Conservation (phyloP, 2,888 invertebrate species). For the Acanthoscelides obtectus region DNA sequence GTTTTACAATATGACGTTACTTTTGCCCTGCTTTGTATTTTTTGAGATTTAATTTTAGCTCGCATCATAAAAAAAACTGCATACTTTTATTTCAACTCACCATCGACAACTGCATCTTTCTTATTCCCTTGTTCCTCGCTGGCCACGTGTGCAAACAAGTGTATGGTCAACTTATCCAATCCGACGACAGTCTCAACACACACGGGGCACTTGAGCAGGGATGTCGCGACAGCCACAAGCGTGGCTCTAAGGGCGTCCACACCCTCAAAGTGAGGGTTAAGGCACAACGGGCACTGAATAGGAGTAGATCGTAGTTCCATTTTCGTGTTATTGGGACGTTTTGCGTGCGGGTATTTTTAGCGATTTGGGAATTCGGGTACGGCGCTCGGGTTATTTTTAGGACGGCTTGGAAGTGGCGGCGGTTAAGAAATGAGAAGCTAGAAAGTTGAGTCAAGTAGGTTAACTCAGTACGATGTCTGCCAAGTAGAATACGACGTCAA, state of each 20-base stretch:
- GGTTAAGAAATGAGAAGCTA: too few species aligned
- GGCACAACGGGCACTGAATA: conserved; percentile 65
- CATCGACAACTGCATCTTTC: background rate
- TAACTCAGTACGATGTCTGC: too few species aligned
- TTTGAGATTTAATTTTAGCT: too few species aligned
- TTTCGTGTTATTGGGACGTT: background rate
- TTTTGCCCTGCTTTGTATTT: too few species aligned
- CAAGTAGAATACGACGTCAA: too few species aligned
- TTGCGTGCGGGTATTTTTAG: background rate
- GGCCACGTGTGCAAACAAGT: conserved; percentile 58
- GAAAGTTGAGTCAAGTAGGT: too few species aligned
- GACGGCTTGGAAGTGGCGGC: background rate
- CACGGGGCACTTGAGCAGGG: conserved; percentile 70
- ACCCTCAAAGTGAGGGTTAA: conserved; percentile 66
- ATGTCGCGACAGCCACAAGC: conserved; percentile 70
- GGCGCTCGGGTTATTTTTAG: background rate
- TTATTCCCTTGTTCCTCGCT: conserved; percentile 2
- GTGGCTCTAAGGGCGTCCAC: conserved; percentile 66
- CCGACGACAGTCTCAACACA: conserved; percentile 72
- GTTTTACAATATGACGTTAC: too few species aligned
- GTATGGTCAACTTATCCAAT: conserved; percentile 78
- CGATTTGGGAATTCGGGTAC: background rate
- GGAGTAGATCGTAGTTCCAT: background rate
- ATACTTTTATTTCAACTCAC: too few species aligned
- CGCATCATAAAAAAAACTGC: too few species aligned